phyloP scores from a whole-genome alignment of 2,888 invertebrate genomes.

The Tachina grossa region DNA sequence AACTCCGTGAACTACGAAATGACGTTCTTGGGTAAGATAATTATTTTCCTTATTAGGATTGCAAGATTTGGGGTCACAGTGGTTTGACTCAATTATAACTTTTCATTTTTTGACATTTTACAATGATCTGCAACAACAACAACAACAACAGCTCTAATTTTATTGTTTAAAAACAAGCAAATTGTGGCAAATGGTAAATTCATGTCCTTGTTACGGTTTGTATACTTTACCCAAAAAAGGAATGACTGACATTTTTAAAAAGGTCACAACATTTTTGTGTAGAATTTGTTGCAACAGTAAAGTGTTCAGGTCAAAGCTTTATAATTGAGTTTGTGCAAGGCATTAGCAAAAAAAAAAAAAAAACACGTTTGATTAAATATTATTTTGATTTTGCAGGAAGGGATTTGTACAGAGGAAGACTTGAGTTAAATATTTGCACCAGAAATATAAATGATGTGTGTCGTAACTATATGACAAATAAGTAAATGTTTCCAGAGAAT shows the following conservation, averaged over 20 bases:
- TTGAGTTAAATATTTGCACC: too few relatives aligned
- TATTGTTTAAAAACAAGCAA: slow-evolving; percentile 50
- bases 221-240: too few relatives aligned
- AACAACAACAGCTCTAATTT: background rate
- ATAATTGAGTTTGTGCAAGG: background rate
- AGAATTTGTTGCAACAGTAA: slow-evolving; percentile 23
- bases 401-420: too few relatives aligned
- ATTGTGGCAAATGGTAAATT: slow-evolving; percentile 61
- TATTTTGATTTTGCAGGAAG: background rate
- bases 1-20: background rate
- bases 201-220: slow-evolving; percentile 43
- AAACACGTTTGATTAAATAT: background rate
- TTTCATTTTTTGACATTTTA: slow-evolving; percentile 33
- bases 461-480: too few relatives aligned
- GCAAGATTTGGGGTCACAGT: slow-evolving; percentile 17
- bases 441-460: too few relatives aligned
- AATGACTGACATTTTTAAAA: slow-evolving; percentile 8
- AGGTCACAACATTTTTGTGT: slow-evolving; percentile 22
- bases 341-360: background rate
- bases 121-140: slow-evolving; percentile 3
- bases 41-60: slow-evolving; percentile 19
- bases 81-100: slow-evolving; percentile 49
- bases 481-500: too few relatives aligned
- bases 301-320: slow-evolving; percentile 26
- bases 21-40: slow-evolving; percentile 11